Conservation (phyloP, 2,888 invertebrate species). For the Drosophila nr. perissopoda region DNA sequence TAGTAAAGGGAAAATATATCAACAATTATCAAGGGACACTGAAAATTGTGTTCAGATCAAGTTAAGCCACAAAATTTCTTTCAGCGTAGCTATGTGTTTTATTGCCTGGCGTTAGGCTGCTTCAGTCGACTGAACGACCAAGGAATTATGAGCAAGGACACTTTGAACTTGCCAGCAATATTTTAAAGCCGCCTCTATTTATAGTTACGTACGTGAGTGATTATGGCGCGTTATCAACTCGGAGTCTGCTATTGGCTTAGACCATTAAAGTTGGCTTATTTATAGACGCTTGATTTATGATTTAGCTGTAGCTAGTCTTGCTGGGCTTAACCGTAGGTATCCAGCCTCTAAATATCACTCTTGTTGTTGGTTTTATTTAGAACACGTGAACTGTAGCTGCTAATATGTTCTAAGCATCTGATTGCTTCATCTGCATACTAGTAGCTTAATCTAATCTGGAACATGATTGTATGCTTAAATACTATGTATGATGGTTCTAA, state of each 20-base stretch:
- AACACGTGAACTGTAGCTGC: conserved; percentile 44
- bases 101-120: conserved; percentile 57
- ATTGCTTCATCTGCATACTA: conserved; percentile 70
- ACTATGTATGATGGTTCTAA: conserved; percentile 67
- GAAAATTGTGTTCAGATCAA: background rate
- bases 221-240: conserved; percentile 68
- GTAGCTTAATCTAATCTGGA: conserved; percentile 52
- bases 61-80: background rate
- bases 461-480: conserved; percentile 45
- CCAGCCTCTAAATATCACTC: background rate
- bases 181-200: conserved; percentile 45
- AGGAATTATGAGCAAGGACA: conserved; percentile 66
- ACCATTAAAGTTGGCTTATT: conserved; percentile 77
- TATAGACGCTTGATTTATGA: conserved; percentile 76
- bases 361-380: background rate
- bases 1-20: background rate
- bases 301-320: conserved; percentile 7
- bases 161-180: conserved; percentile 63
- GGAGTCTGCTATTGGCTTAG: conserved; percentile 35
- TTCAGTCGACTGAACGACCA: conserved; percentile 3
- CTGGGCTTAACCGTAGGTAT: background rate
- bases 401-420: conserved; percentile 51
- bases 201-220: conserved; percentile 75
- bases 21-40: background rate
- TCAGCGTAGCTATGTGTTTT: conserved; percentile 36